Base-by-base conservation (phyloP, 2,888 invertebrate genomes). In the Vanessa cardui region DNA sequence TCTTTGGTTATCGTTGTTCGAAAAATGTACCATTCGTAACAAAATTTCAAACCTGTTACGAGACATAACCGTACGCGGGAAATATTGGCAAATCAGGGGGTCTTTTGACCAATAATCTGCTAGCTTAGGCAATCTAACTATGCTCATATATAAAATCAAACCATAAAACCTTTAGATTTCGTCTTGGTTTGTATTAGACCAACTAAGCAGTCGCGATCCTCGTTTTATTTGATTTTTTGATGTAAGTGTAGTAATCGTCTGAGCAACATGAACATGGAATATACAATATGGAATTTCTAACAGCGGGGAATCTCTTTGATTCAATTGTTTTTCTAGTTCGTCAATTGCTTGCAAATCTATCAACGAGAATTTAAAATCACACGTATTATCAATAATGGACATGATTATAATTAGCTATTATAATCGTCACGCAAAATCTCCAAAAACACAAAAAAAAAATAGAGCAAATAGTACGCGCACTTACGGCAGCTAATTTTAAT, bases 81-180 rank as follows among this genome's bases (percentile, higher is more conserved):
- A 54, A 21, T 59, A 65, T 65, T 64, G 64, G 49, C 18, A 64
- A 58, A 64, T 64, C 49, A 64, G 39, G 58, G 49, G 64, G 64
- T 64, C 64, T 64, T 49, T 64, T 64, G 64, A 68, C 60, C 68
- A 60, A 68, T 63, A 63, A 63, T 64, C 44, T 63, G 66, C 61
- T 56, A 58, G 64, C 64, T 74, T 72, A 64, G 71, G 72, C 58
- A 75, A 73, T 67, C 60, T 72, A 50, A 74, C 72, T 47, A 72
- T 67, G n/a, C 72, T 70, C 74, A 74, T 74, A 62, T 46, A 72
- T 58, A 72, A 62, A 67, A 74, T 71, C 61, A 72, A 61, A 64
- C 72, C 73, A 62, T 69, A 73, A 70, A 73, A 69, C 59, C 69
- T 56, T 60, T 69, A 70, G 66, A 73, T 71, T 64, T 73, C 73